These are phyloP conservation scores for Sebastes cheni DNA, from an alignment of 2,797 vertebrate species.

Conservation along the genomic window DNA sequence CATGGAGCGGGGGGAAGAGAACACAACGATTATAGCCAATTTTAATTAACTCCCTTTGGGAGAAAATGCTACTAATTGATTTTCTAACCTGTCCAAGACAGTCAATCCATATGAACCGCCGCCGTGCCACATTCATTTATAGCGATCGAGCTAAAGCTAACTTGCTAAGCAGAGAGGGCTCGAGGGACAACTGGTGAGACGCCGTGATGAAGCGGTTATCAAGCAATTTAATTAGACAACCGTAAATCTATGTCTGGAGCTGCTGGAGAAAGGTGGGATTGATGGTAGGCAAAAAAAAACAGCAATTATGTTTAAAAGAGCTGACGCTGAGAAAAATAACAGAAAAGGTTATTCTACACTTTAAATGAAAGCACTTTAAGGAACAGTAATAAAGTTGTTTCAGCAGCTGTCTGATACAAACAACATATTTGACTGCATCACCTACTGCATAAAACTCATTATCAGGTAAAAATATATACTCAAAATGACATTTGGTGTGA, in stretches of 20 bases:
- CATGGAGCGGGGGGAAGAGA: slow-evolving; percentile 6
- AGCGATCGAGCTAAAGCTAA: slow-evolving; percentile 48
- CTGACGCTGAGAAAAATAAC: not conserved
- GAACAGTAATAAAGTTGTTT: not conserved
- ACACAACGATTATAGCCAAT: slow-evolving; percentile 38
- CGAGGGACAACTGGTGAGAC: slow-evolving; percentile 23
- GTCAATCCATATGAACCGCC: slow-evolving; percentile 43
- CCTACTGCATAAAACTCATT: not conserved
- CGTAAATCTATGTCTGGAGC: slow-evolving; percentile 29
- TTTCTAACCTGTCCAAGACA: slow-evolving; percentile 58
- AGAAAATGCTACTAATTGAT: slow-evolving; percentile 65
- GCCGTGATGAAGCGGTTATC: slow-evolving; percentile 48
- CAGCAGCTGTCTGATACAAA: not conserved
- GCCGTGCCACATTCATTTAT: slow-evolving; percentile 29
- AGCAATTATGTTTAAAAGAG: not conserved
- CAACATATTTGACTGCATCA: not conserved
- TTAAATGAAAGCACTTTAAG: not conserved
- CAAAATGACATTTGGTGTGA: not conserved
- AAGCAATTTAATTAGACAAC: slow-evolving; percentile 40
- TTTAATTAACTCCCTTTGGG: slow-evolving; percentile 65
- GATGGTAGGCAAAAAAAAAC: not conserved
- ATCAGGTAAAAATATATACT: not conserved
- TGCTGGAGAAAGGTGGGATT: not conserved
- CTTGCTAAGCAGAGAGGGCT: slow-evolving; percentile 33
- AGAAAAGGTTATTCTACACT: not conserved